Evolutionary conservation across 2,113 vertebrate species (phyloP), one percentile per base, ranked within the genome.

Genomic region (Catagonus wagneri): DNA sequence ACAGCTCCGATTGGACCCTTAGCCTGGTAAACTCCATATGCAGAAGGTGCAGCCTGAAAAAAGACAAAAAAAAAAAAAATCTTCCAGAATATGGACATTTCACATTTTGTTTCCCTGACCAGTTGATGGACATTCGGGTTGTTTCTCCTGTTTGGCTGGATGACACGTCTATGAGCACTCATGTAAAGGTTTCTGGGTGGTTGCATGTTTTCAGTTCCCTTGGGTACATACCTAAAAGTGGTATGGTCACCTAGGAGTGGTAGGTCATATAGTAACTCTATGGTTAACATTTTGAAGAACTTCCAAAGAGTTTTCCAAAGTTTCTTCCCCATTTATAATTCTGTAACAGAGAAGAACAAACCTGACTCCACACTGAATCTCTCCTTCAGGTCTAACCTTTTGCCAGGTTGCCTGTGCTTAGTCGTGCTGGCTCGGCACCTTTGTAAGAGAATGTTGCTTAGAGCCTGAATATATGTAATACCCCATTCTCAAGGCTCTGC

Each of bases 201-300:
- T 36, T 50, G 80, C 4, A 2, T 68, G 7, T n/a, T 61, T 83
- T 23, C 14, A 68, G 0, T 83, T 61, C 50, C 68, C 60, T 88
- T 19, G 25, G 15, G 22, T 60, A 8, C 29, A 12, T 50, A 58
- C 34, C 14, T 52, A 66, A 29, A 3, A 68, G 68, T 58, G 39
- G 23, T 68, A 95, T 17, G 44, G 44, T 44, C 44, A 44, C 44
- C 44, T 44, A 44, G 44, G 44, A 44, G 44, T 66, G 29, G 19
- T 87, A 20, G 44, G 68, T 92, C 50, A 60, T 20, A 36, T 34
- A 65, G 27, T 44, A 86, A 80, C 66, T 87, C 83, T 78, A 27
- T 52, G 32, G 32, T 32, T 87, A 81, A 74, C 34, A 72, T 65
- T 66, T 92, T 95, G 89, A 92, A 58, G n/a, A 79, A 39, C 8